Percentiles rank a stretch among this genome's conserved stretches.
phyloP scores from a whole-genome alignment of 2,888 invertebrate genomes.

The Sicus ferrugineus region DNA sequence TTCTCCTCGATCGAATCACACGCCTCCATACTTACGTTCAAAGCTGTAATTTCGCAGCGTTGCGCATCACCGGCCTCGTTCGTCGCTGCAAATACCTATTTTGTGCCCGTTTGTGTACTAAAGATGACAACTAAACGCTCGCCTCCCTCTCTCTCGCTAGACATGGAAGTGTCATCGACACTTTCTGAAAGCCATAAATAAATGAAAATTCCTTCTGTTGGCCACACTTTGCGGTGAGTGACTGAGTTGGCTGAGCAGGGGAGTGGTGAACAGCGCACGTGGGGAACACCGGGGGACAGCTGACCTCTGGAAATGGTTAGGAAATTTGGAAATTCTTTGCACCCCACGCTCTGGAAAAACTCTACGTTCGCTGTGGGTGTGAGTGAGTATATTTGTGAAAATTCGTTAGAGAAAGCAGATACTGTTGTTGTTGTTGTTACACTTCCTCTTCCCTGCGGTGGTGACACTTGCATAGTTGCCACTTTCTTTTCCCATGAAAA shows the following conservation, averaged over 20 bases:
- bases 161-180: constrained; percentile 55
- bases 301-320: no score
- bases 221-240: constrained; percentile 16
- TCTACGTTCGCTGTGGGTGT: not conserved
- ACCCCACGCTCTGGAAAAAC: constrained; percentile 6
- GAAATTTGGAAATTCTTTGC: no score
- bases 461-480: no score
- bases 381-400: not conserved
- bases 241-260: not conserved
- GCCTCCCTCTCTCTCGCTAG: constrained; percentile 10
- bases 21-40: no score
- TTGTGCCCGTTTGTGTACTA: no score
- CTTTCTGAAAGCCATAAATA: constrained; percentile 44
- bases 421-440: constrained; percentile 35
- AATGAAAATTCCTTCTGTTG: constrained; percentile 15
- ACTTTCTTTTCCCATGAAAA: no score
- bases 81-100: no score
- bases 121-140: constrained; percentile 10
- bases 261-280: no score
- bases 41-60: no score
- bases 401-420: constrained; percentile 36
- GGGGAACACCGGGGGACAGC: no score
- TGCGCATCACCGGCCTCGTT: no score
- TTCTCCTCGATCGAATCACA: no score
- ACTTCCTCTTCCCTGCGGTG: not conserved